phyloP scores from a whole-genome alignment of 2,797 vertebrate genomes.

The Falco berigora region DNA sequence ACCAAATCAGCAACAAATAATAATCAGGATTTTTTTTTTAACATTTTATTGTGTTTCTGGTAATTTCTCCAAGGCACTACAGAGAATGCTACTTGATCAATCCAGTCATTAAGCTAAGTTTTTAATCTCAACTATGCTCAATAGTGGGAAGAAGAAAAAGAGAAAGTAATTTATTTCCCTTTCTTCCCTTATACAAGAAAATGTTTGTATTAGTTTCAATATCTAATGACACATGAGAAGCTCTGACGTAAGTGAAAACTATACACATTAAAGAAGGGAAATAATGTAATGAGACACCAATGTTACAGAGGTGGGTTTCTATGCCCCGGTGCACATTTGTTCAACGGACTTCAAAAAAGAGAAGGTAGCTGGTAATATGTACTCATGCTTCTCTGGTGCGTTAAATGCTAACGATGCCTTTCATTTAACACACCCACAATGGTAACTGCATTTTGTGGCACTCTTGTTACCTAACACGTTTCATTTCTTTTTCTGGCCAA shows the following conservation, averaged over 20 bases:
- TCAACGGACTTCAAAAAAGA: neutral
- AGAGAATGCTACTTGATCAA: neutral
- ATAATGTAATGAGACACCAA: neutral
- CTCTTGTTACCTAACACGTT: neutral
- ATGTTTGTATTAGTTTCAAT: neutral
- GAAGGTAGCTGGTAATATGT: neutral
- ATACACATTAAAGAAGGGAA: neutral
- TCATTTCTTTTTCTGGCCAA: conserved; percentile 31
- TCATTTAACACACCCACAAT: neutral
- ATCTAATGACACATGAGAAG: neutral
- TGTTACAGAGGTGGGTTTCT: neutral
- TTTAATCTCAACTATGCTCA: neutral
- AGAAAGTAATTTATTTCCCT: neutral
- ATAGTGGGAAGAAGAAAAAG: neutral
- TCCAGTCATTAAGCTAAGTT: neutral
- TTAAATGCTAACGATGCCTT: neutral
- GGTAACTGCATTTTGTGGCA: neutral
- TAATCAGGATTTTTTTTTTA: neutral
- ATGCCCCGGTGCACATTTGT: neutral
- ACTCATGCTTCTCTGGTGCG: neutral
- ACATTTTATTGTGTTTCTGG: neutral
- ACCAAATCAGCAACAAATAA: neutral
- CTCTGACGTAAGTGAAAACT: neutral
- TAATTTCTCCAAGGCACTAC: neutral
- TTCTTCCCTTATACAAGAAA: neutral